Percentiles rank a stretch among this genome's conserved stretches.
Evolutionary conservation across 2,113 vertebrate genomes (phyloP).

Genomic region (Chunga burmeisteri): DNA sequence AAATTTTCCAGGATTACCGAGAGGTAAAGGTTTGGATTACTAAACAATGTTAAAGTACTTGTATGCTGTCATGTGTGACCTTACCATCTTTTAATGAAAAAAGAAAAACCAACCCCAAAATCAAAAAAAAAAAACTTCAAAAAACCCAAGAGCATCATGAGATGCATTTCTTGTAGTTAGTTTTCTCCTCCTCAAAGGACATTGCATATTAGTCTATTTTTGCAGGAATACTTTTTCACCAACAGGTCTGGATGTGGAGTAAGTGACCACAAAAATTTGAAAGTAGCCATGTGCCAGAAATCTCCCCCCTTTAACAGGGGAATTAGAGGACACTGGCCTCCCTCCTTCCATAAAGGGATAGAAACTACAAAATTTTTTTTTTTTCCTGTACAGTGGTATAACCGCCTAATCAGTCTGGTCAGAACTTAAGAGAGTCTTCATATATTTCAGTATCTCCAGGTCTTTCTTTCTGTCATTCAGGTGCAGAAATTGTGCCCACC

Average conservation of each 20-base stretch:
- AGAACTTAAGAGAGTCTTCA: not conserved
- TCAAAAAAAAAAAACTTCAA: no score
- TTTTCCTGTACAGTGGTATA: not conserved
- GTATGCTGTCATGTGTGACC: not conserved
- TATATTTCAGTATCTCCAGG: not conserved
- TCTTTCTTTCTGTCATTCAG: not conserved
- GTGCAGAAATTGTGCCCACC: not conserved
- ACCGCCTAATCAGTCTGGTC: not conserved
- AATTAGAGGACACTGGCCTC: rapidly evolving
- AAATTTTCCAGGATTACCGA: constrained; percentile 6
- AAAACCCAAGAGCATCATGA: not conserved
- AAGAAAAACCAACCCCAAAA: not conserved
- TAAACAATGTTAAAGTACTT: not conserved
- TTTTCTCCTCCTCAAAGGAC: not conserved
- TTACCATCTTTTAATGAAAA: not conserved
- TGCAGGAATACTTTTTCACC: not conserved
- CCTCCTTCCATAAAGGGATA: not conserved
- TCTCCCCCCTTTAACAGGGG: not conserved
- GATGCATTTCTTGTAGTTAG: not conserved
- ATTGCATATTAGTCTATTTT: not conserved
- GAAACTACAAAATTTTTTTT: not conserved
- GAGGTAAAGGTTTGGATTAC: not conserved
- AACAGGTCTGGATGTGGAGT: not conserved
- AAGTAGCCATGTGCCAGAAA: not conserved
- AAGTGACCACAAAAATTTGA: not conserved